Evolutionary conservation across 1,140 invertebrate species (phyloP).

Genomic region (Drosophila sechellia): DNA sequence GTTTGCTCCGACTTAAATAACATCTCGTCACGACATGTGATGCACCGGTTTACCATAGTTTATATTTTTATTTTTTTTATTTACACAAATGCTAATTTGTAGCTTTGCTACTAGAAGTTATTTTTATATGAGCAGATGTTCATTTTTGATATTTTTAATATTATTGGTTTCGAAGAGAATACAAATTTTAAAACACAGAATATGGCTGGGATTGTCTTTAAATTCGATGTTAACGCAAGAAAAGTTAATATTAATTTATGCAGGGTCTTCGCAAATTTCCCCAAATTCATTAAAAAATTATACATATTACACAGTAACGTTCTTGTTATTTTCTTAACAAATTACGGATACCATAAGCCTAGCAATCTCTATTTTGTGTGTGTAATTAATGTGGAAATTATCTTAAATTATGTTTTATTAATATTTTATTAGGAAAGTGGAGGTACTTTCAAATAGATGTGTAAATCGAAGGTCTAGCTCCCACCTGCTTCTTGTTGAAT

Average conservation of each 20-base stretch:
- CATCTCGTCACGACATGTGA: constrained; percentile 56
- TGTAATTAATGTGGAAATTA: background rate
- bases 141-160: background rate
- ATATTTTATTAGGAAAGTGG: constrained; percentile 13
- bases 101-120: constrained; percentile 20
- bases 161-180: background rate
- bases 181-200: background rate
- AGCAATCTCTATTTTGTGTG: too few relatives aligned
- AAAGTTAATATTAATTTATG: too few relatives aligned
- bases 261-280: too few relatives aligned
- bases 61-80: too few relatives aligned
- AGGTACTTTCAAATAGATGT: background rate
- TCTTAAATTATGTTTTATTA: background rate
- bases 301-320: too few relatives aligned
- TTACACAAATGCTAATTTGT: constrained; percentile 63
- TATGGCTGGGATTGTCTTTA: too few relatives aligned
- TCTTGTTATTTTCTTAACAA: too few relatives aligned
- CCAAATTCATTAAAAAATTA: background rate
- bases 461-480: constrained; percentile 6
- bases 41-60: constrained; percentile 36
- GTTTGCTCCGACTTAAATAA: constrained; percentile 32
- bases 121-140: constrained; percentile 24
- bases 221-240: too few relatives aligned
- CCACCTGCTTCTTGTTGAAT: constrained; percentile 29
- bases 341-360: too few relatives aligned